phyloP scores from a whole-genome alignment of 1,140 invertebrate species.

The Zaprionus kolodkinae region DNA sequence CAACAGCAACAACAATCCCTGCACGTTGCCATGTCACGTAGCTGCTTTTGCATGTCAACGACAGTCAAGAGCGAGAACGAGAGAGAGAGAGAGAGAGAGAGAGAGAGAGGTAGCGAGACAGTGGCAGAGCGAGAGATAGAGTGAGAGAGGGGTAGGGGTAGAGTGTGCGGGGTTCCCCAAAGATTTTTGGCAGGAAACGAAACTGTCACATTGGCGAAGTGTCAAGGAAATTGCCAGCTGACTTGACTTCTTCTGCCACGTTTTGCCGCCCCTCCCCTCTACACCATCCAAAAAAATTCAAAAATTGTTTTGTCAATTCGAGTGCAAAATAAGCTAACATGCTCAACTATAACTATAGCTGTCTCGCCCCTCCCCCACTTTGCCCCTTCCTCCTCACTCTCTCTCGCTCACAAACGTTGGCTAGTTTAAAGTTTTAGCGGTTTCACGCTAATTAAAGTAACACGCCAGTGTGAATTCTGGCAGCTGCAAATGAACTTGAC shows the following conservation, averaged over 20 bases:
- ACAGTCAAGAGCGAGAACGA: conserved; percentile 38
- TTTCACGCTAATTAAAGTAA: conserved; percentile 38
- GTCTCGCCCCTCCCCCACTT: not conserved
- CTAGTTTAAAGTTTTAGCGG: conserved; percentile 5
- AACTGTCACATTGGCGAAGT: conserved; percentile 42
- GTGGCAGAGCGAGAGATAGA: too few species aligned
- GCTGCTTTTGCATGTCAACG: conserved; percentile 72
- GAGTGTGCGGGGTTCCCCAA: not conserved
- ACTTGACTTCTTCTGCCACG: not conserved
- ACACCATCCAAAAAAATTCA: not conserved
- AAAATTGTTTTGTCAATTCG: conserved; percentile 1
- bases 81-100: conserved; percentile 1
- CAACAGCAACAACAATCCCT: conserved; percentile 50
- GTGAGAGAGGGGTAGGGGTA: too few species aligned
- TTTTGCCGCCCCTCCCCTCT: not conserved
- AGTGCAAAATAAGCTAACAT: conserved; percentile 1
- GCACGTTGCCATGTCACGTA: conserved; percentile 68
- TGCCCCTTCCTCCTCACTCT: not conserved
- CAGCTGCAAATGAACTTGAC: conserved; percentile 30
- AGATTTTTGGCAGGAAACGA: conserved; percentile 40
- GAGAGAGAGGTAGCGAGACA: not conserved
- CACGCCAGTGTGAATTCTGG: conserved; percentile 22
- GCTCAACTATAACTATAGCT: not conserved
- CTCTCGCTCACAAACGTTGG: not conserved
- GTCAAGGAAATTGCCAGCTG: conserved; percentile 43